Percentiles rank a stretch among this genome's conserved stretches.
Evolutionary conservation across 2,113 vertebrate genomes (phyloP).

Genomic region (Gnathochromis pfefferi): DNA sequence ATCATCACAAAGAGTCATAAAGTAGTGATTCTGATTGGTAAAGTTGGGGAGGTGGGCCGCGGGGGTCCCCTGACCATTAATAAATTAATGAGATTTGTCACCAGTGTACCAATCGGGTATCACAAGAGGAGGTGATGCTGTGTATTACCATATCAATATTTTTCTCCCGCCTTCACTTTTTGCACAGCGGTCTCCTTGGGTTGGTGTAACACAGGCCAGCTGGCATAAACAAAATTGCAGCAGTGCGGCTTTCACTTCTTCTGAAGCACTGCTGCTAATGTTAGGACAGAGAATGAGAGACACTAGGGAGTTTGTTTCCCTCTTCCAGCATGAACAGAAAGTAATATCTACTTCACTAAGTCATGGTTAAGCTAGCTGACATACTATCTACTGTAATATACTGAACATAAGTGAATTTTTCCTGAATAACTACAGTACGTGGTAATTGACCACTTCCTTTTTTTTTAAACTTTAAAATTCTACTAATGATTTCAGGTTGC

Average conservation of each 20-base stretch:
- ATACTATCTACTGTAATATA: not conserved
- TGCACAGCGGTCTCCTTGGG: not conserved
- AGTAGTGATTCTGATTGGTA: not conserved
- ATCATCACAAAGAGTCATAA: not conserved
- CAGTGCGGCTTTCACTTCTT: not conserved
- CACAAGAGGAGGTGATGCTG: not conserved
- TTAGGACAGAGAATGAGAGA: not conserved
- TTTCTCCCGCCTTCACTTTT: not conserved
- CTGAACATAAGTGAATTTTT: not conserved
- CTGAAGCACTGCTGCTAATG: not conserved
- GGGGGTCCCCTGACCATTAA: not conserved
- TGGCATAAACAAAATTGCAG: not conserved
- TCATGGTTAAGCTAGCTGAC: not conserved
- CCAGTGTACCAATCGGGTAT: not conserved
- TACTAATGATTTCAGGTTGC: not conserved
- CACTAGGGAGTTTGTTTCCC: not conserved
- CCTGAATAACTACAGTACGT: not conserved
- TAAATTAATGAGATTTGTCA: not conserved
- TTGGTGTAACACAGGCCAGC: not conserved
- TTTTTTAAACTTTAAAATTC: not conserved
- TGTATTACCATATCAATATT: not conserved
- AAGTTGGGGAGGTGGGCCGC: not conserved
- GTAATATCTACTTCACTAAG: not conserved
- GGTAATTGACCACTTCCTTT: not conserved
- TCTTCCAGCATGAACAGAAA: not conserved